A percentile compares a stretch with the other conserved stretches of the same genome.
phyloP scores from a whole-genome alignment of 1,140 invertebrate genomes.

The Drosophila virilis region DNA sequence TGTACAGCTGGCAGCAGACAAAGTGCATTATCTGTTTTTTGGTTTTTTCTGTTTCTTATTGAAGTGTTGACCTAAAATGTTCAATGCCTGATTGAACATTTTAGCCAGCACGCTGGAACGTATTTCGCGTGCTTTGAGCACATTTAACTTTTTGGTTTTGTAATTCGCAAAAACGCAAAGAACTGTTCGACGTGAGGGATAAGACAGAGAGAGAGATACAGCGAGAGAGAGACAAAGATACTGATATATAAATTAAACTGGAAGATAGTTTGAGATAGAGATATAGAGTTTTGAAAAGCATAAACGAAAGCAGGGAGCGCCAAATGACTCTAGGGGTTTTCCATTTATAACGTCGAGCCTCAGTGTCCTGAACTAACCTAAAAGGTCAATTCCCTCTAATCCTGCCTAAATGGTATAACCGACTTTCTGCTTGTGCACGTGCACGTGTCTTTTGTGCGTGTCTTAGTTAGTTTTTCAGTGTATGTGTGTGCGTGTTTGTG shows the following conservation, averaged over 20 bases:
- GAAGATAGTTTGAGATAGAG: slow-evolving; percentile 6
- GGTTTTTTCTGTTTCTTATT: background rate
- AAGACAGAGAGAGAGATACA: slow-evolving; percentile 37
- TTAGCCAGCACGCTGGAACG: slow-evolving; percentile 55
- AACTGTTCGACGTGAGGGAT: slow-evolving; percentile 73
- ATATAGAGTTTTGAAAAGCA: slow-evolving; percentile 58
- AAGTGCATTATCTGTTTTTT: slow-evolving; percentile 2
- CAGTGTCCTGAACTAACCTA: slow-evolving; percentile 3
- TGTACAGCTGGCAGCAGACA: slow-evolving; percentile 16
- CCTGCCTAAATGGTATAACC: slow-evolving; percentile 2
- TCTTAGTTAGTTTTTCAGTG: slow-evolving; percentile 32
- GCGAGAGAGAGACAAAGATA: slow-evolving; percentile 30
- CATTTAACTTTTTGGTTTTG: slow-evolving; percentile 78
- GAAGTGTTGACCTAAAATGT: slow-evolving; percentile 66
- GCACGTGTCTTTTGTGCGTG: slow-evolving; percentile 38
- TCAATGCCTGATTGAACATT: slow-evolving; percentile 67
- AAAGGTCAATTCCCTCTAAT: slow-evolving; percentile 13
- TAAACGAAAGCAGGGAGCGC: slow-evolving; percentile 43
- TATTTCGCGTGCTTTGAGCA: slow-evolving; percentile 30
- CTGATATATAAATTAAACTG: slow-evolving; percentile 37
- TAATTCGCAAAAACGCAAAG: slow-evolving; percentile 85
- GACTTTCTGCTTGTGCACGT: slow-evolving; percentile 25
- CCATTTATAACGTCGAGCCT: slow-evolving; percentile 17
- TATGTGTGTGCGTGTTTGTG: slow-evolving; percentile 26
- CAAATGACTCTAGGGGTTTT: slow-evolving; percentile 6